These are phyloP conservation scores for Cephalotes varians DNA, from an alignment of 2,888 invertebrate genomes.

Conservation along the genomic window DNA sequence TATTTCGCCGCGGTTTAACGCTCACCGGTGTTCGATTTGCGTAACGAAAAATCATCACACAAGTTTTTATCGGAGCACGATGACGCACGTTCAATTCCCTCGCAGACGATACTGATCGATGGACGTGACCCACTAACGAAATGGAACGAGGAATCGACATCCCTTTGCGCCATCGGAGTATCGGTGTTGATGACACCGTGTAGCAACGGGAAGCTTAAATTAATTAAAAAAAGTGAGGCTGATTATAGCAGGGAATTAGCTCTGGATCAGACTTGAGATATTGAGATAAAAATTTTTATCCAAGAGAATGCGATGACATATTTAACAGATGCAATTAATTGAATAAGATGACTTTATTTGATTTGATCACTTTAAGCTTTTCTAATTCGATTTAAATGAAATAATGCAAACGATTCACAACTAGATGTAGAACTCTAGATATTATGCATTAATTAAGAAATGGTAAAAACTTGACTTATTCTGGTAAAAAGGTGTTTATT, in stretches of 20 bases:
- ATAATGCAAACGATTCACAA: neutral
- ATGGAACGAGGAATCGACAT: slow-evolving; percentile 68
- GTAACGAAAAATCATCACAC: slow-evolving; percentile 12
- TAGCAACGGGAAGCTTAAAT: neutral
- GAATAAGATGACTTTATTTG: neutral
- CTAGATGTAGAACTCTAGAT: too few species aligned
- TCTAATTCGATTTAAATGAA: neutral
- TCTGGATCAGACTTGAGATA: neutral
- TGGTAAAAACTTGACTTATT: too few species aligned
- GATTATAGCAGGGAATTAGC: neutral
- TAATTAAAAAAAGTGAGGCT: neutral
- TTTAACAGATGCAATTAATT: slow-evolving; percentile 1
- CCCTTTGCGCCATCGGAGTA: slow-evolving; percentile 13
- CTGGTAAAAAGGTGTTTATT: too few species aligned
- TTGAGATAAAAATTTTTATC: neutral
- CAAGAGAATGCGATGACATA: neutral
- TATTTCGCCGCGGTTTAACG: neutral
- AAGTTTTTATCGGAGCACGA: slow-evolving; percentile 10
- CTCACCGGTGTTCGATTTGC: neutral
- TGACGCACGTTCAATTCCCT: slow-evolving; percentile 35
- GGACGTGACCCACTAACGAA: slow-evolving; percentile 79
- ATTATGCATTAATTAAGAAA: too few species aligned
- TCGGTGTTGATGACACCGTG: neutral
- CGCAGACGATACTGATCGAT: slow-evolving; percentile 58
- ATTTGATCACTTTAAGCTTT: neutral